Evolutionary conservation across 2,113 vertebrate species (phyloP).

Genomic region (Psettodes erumei): DNA sequence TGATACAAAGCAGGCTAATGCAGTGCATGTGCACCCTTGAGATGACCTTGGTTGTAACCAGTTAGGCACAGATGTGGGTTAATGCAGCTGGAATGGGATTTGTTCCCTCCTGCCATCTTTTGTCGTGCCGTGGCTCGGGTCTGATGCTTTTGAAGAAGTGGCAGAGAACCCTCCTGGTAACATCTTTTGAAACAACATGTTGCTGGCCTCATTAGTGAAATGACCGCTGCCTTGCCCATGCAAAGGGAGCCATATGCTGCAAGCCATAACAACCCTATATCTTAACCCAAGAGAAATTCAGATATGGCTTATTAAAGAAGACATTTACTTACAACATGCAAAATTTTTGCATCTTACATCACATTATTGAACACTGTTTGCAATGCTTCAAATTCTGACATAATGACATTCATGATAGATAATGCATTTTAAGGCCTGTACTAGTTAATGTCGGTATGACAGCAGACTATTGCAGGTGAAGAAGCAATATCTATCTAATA

Average conservation of each 20-base stretch:
- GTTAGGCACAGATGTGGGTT: slow-evolving; percentile 13
- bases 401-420: too few species aligned
- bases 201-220: slow-evolving; percentile 20
- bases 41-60: neutral
- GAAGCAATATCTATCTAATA: too few species aligned
- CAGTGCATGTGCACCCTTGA: neutral
- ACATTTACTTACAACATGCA: too few species aligned
- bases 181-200: slow-evolving; percentile 16
- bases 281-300: neutral
- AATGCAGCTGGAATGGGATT: slow-evolving; percentile 14
- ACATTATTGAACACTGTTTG: too few species aligned
- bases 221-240: slow-evolving; percentile 9
- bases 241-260: slow-evolving; percentile 14
- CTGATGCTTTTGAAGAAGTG: slow-evolving; percentile 17
- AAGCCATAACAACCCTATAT: neutral
- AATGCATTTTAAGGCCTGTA: too few species aligned
- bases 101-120: slow-evolving; percentile 9
- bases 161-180: neutral
- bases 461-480: too few species aligned
- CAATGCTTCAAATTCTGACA: too few species aligned
- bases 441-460: too few species aligned
- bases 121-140: neutral
- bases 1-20: neutral
- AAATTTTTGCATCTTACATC: too few species aligned
- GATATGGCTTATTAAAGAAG: too few species aligned